Conservation (phyloP, 2,797 vertebrate genomes). For the Glossophaga mutica region DNA sequence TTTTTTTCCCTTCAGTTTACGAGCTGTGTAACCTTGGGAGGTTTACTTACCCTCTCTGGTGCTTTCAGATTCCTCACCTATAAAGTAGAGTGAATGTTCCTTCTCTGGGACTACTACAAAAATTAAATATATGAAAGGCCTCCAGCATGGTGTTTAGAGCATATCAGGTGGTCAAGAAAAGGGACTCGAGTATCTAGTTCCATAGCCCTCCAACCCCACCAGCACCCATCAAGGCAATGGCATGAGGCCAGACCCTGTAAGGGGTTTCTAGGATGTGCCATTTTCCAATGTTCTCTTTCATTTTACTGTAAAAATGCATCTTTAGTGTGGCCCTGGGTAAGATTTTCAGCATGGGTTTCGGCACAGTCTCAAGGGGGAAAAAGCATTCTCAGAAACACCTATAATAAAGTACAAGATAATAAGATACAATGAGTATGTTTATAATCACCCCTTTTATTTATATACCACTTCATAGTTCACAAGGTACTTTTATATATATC, state of each 20-base stretch:
- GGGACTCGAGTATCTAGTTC: not conserved
- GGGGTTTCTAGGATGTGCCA: not conserved
- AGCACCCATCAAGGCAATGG: not conserved
- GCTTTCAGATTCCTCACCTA: not conserved
- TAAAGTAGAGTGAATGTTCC: not conserved
- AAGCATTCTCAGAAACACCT: not conserved
- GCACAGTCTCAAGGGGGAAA: not conserved
- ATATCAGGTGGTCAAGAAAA: not conserved
- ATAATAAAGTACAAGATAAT: not conserved
- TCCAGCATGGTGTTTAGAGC: not conserved
- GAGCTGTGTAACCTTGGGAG: not conserved
- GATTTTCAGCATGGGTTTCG: not conserved
- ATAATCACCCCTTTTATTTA: not conserved
- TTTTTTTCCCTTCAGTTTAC: not conserved
- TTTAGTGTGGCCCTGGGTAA: not conserved
- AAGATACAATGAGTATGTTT: not conserved
- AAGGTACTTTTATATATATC: not conserved
- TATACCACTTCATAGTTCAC: not conserved
- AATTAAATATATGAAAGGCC: not conserved
- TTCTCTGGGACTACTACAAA: not conserved
- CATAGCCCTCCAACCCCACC: not conserved
- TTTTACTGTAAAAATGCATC: not conserved
- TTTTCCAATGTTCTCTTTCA: not conserved
- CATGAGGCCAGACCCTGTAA: not conserved
- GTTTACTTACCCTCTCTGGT: not conserved